These are phyloP conservation scores for Stomorhina lunata DNA, from an alignment of 2,888 invertebrate genomes.

Conservation along the genomic window DNA sequence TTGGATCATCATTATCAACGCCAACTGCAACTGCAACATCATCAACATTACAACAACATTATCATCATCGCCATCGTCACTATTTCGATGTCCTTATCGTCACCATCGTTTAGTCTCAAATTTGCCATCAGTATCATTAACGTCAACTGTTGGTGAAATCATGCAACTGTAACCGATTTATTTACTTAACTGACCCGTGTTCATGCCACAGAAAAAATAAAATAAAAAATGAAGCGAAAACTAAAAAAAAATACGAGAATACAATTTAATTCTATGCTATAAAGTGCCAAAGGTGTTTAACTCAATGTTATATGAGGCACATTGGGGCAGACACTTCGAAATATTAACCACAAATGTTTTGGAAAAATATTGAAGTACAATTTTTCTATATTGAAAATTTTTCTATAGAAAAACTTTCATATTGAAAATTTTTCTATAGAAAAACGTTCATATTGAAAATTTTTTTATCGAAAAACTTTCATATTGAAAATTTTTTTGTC, in stretches of 20 bases:
- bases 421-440: too few species aligned
- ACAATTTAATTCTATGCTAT: conserved; percentile 46
- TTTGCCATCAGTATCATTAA: conserved; percentile 47
- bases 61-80: conserved; percentile 3
- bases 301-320: conserved; percentile 45
- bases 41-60: too few species aligned
- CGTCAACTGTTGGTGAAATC: conserved; percentile 50
- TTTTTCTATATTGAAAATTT: too few species aligned
- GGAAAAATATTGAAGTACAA: too few species aligned
- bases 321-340: too few species aligned
- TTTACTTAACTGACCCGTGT: conserved; percentile 60
- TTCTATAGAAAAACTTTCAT: too few species aligned
- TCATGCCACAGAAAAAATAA: conserved; percentile 25
- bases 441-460: too few species aligned
- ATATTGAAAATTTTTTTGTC: too few species aligned
- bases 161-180: conserved; percentile 58
- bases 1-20: background rate
- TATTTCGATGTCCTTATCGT: conserved; percentile 19
- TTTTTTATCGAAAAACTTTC: too few species aligned
- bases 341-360: too few species aligned
- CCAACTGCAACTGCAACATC: background rate
- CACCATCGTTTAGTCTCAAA: conserved; percentile 41
- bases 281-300: conserved; percentile 58
- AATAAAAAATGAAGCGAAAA: background rate
- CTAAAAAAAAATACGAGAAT: background rate